A percentile compares a stretch with the other conserved stretches of the same genome.
Conservation (phyloP, 2,113 vertebrate species). For the Alligator mississippiensis region DNA sequence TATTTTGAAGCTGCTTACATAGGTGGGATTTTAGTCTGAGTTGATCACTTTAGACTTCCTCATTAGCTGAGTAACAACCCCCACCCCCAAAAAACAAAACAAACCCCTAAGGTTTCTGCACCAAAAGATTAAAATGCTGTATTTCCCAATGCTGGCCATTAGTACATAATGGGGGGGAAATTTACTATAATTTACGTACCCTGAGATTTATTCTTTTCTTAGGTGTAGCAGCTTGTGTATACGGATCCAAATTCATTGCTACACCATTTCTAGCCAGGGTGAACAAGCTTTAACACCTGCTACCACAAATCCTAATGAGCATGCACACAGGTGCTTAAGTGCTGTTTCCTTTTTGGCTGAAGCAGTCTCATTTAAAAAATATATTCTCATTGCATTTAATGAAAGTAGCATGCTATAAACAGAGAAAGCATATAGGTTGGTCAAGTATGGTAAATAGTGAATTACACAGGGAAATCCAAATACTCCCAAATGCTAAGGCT, state of each 20-base stretch:
- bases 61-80: background rate
- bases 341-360: background rate
- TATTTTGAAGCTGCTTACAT: background rate
- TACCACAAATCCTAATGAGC: constrained; percentile 16
- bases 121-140: constrained; percentile 24
- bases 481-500: background rate
- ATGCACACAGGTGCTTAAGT: accelerated
- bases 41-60: background rate
- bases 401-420: background rate
- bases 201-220: no score
- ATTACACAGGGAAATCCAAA: background rate
- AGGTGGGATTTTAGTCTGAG: constrained; percentile 1
- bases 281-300: constrained; percentile 55
- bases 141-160: constrained; percentile 1
- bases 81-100: constrained; percentile 34
- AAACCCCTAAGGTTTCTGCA: background rate
- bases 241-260: no score
- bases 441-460: background rate
- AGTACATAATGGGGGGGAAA: constrained; percentile 1
- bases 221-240: no score
- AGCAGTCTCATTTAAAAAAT: background rate
- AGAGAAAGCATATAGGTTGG: background rate
- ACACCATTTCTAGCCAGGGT: background rate
- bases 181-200: no score
- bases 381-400: background rate